Conservation (phyloP, 1,140 invertebrate species). For the Drosophila kurseongensis region DNA sequence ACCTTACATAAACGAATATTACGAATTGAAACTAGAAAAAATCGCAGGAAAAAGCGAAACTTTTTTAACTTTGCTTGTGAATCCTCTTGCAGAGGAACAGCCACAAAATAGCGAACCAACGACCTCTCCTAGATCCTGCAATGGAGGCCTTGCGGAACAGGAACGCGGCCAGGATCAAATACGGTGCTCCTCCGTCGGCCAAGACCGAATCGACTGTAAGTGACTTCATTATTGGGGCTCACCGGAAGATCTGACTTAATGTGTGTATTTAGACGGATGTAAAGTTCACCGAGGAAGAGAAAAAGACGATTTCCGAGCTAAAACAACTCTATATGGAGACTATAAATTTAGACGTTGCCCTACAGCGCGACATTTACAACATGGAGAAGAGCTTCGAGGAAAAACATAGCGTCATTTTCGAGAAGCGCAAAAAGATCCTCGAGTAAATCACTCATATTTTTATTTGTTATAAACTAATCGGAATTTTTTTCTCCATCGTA, state of each 20-base stretch:
- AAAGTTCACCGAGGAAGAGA: conserved; percentile 87
- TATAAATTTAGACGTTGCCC: conserved; percentile 93
- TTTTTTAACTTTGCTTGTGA: not conserved
- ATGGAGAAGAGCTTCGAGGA: conserved; percentile 93
- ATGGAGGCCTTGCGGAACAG: conserved; percentile 5
- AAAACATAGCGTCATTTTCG: conserved; percentile 68
- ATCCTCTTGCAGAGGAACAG: not conserved
- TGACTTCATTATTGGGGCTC: not conserved
- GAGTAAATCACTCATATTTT: conserved; percentile 48
- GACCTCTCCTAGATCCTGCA: not conserved
- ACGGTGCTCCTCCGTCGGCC: not conserved
- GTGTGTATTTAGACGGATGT: conserved; percentile 1
- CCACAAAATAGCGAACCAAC: too few species aligned
- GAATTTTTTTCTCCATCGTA: not conserved
- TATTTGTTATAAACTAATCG: too few species aligned
- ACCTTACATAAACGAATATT: not conserved
- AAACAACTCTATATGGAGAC: conserved; percentile 94
- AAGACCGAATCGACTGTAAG: conserved; percentile 26
- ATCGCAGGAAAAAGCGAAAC: not conserved
- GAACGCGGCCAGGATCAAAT: not conserved
- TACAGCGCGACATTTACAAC: conserved; percentile 94
- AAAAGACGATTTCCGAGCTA: conserved; percentile 92
- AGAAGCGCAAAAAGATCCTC: conserved; percentile 72
- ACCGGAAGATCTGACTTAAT: not conserved
- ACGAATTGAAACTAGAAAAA: not conserved